Base-by-base conservation (phyloP, 2,797 vertebrate genomes). In the Halcyon leucocephala region DNA sequence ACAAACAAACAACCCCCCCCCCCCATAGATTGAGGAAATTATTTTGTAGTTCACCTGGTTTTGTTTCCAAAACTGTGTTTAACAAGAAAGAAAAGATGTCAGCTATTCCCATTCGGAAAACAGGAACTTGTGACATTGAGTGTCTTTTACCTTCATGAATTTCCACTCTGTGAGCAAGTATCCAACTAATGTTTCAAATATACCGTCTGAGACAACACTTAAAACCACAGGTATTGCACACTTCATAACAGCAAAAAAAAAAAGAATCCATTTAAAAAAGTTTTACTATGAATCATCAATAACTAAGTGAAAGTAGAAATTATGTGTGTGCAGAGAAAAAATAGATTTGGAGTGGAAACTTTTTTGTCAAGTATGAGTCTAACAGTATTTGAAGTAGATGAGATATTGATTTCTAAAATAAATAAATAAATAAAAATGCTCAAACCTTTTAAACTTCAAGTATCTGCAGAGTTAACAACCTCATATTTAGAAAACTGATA, bases 401-500 rank as follows among this genome's bases (percentile, higher is more conserved):
- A 95, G 94, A 84, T 95, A 96, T 91, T 92, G 91, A 96, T 95
- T 41, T 17, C 7, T 44, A 22, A 86, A 89, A 95, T 86, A 95
- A 93, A 90, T 80, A 88, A 93, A 81, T 69, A 92, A 92, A 82
- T 64, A 81, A 9, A 65, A 67, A 76, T 64, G 9, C 22, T 44
- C 21, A 70, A 89, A 46, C 20, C 52, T 78, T 76, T 93, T 93
- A 96, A 88, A 91, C 31, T 86, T 74, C 61, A 84, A 93, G 33
- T 61, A 83, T 52, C 71, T 91, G 41, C n/a, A 67, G 82, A 90
- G 35, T 82, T 92, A 88, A 82, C 46, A 60, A 41, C 13, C 7
- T 73, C 54, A 48, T n/a, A 22, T 55, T 82, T 37, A 44, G 82
- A 72, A 86, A 91, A 85, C 14, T 24, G 39, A 20, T 31, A 18